These are phyloP conservation scores for Candoia aspera DNA, from an alignment of 2,113 vertebrate species.

Conservation along the genomic window DNA sequence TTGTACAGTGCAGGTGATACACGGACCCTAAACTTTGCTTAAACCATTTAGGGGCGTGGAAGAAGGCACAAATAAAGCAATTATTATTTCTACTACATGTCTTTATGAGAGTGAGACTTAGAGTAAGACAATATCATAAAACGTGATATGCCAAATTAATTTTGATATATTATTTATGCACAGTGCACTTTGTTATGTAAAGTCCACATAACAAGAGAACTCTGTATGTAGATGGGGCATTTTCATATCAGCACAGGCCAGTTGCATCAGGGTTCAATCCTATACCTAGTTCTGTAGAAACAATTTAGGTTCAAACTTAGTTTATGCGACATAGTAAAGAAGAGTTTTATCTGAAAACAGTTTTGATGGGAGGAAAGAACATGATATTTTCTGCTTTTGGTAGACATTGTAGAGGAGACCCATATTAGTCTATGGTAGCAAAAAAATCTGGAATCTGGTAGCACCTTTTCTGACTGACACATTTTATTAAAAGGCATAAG, in stretches of 20 bases:
- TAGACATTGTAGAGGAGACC: neutral
- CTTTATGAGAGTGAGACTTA: constrained; percentile 34
- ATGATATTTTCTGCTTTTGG: neutral
- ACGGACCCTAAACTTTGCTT: constrained; percentile 10
- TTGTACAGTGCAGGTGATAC: constrained; percentile 1
- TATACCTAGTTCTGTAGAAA: neutral
- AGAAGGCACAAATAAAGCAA: constrained; percentile 59
- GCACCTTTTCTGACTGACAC: neutral
- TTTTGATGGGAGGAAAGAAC: neutral
- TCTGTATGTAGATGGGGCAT: neutral
- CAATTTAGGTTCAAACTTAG: no score
- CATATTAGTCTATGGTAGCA: neutral
- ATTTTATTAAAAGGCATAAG: neutral
- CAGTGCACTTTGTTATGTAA: neutral
- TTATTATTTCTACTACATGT: constrained; percentile 56
- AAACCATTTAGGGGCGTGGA: constrained; percentile 21
- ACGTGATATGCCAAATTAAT: neutral
- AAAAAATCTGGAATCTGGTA: neutral
- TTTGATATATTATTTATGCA: neutral
- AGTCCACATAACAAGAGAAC: neutral
- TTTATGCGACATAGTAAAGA: no score
- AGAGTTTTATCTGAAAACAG: no score
- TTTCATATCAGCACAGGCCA: neutral
- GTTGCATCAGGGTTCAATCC: neutral
- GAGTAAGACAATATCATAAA: no score